A percentile compares a stretch with the other conserved stretches of the same genome.
Evolutionary conservation across 2,113 vertebrate genomes (phyloP).

Genomic region (Solea senegalensis): DNA sequence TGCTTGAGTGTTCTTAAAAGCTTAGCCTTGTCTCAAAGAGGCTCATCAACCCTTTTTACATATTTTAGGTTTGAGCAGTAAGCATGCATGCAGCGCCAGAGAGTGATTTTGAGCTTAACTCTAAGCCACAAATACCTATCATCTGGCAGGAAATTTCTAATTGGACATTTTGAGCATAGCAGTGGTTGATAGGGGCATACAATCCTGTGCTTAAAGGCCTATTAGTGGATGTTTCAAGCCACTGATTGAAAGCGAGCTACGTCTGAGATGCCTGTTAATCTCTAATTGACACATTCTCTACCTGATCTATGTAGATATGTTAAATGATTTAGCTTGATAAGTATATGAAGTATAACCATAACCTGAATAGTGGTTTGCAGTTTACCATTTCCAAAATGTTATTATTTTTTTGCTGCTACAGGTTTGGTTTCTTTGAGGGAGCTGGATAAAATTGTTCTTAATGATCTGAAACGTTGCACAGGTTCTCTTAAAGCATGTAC

Average conservation of each 20-base stretch:
- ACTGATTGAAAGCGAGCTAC: conserved; percentile 29
- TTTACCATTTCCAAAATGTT: not conserved
- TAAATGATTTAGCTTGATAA: not conserved
- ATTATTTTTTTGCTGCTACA: not conserved
- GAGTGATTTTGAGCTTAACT: conserved; percentile 46
- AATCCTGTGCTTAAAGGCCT: conserved; percentile 58
- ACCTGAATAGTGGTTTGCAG: not conserved
- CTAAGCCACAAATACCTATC: conserved; percentile 49
- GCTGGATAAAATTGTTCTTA: not conserved
- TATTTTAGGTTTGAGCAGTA: conserved; percentile 46
- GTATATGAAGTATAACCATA: not conserved
- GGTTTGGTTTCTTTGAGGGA: not conserved
- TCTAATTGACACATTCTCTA: conserved; percentile 19
- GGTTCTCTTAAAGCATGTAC: not conserved
- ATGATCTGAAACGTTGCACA: not conserved
- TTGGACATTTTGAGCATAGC: conserved; percentile 60
- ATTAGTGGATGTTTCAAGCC: conserved; percentile 49
- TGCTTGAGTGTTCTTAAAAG: conserved; percentile 46
- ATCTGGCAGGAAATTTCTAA: conserved; percentile 59
- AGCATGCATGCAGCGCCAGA: conserved; percentile 33
- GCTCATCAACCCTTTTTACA: conserved; percentile 56
- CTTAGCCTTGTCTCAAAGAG: conserved; percentile 49
- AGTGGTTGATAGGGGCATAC: conserved; percentile 36
- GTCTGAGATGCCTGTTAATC: conserved; percentile 19
- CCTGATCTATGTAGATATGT: not conserved